phyloP scores from a whole-genome alignment of 2,113 vertebrate species.

The Piaya cayana region DNA sequence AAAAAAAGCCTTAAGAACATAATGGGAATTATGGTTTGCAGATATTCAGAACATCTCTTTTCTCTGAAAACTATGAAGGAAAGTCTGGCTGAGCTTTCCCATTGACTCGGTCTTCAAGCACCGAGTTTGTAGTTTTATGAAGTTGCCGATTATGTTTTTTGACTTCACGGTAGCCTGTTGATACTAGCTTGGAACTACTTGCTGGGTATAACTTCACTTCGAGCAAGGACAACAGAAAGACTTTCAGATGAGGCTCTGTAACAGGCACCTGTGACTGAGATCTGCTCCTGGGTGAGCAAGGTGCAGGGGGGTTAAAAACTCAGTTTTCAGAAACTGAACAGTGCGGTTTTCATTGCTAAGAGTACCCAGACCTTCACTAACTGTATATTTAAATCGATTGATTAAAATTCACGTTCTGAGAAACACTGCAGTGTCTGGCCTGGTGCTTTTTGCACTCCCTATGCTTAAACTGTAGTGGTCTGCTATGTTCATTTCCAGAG shows the following conservation, averaged over 20 bases:
- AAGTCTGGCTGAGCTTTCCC: neutral
- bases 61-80: neutral
- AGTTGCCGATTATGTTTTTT: neutral
- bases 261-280: no score
- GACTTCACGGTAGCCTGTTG: neutral
- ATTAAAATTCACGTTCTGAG: neutral
- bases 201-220: neutral
- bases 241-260: neutral
- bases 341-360: neutral
- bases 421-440: neutral
- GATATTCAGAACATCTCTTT: neutral
- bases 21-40: neutral
- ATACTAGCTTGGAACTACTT: neutral
- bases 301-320: neutral
- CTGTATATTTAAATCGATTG: neutral
- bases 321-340: neutral
- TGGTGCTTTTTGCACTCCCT: neutral
- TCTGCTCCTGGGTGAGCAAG: neutral
- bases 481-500: neutral
- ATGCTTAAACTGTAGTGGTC: no score
- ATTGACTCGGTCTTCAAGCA: neutral
- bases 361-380: neutral
- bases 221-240: neutral
- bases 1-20: neutral
- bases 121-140: neutral